Evolutionary conservation across 2,888 invertebrate genomes (phyloP).

Genomic region (Tenthredo mesomela): DNA sequence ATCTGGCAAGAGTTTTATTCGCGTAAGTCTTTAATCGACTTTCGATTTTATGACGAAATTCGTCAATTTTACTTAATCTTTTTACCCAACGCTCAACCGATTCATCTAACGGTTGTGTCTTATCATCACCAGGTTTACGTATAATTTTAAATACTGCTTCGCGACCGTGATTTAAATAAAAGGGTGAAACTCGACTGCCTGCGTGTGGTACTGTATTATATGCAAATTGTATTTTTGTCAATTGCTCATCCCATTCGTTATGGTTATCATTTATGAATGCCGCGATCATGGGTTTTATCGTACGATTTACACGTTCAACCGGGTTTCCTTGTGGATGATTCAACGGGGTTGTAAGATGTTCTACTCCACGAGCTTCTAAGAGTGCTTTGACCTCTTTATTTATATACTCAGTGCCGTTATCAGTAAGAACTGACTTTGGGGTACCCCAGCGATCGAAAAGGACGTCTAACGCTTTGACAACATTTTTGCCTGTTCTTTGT

Average conservation of each 20-base stretch:
- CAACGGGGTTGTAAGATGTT: constrained; percentile 52
- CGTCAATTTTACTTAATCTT: constrained; percentile 50
- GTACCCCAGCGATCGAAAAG: constrained; percentile 57
- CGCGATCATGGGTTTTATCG: constrained; percentile 46
- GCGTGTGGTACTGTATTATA: constrained; percentile 52
- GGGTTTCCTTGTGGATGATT: constrained; percentile 57
- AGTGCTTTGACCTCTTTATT: constrained; percentile 54
- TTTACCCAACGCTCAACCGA: constrained; percentile 47
- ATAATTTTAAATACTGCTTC: constrained; percentile 28
- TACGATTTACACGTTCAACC: constrained; percentile 54
- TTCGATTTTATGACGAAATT: constrained; percentile 53
- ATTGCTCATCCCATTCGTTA: constrained; percentile 54
- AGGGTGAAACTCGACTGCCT: constrained; percentile 53
- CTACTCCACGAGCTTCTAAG: constrained; percentile 51
- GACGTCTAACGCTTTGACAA: constrained; percentile 50
- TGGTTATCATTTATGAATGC: constrained; percentile 54
- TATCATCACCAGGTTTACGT: constrained; percentile 9
- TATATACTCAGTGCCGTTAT: constrained; percentile 56
- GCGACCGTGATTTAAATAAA: constrained; percentile 46
- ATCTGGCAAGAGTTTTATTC: constrained; percentile 46
- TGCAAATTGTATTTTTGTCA: constrained; percentile 54
- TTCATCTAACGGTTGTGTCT: constrained; percentile 16
- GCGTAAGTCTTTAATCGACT: constrained; percentile 40
- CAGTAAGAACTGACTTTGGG: constrained; percentile 51
- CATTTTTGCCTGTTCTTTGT: constrained; percentile 1